Evolutionary conservation across 2,113 vertebrate genomes (phyloP).

Genomic region (Tragelaphus buxtoni): DNA sequence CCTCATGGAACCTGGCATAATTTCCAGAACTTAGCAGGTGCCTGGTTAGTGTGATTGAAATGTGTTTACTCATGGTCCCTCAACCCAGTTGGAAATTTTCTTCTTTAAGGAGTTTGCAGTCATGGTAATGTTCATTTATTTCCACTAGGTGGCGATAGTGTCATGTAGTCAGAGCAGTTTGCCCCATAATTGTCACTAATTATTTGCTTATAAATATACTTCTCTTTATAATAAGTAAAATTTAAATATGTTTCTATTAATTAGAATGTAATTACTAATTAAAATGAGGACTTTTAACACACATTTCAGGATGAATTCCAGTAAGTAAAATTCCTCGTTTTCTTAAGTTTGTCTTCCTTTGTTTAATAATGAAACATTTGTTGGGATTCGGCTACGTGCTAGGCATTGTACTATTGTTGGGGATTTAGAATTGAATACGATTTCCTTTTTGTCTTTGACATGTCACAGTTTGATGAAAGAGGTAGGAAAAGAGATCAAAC

Average conservation of each 20-base stretch:
- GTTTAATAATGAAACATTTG: constrained; percentile 11
- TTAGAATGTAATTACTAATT: constrained; percentile 19
- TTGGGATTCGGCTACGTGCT: background rate
- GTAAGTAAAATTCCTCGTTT: background rate
- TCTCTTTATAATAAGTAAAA: constrained; percentile 46
- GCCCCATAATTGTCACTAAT: background rate
- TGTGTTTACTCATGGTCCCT: background rate
- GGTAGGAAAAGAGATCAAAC: background rate
- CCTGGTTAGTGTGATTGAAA: background rate
- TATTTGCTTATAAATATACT: constrained; percentile 43
- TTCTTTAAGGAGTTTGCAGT: background rate
- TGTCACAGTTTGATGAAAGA: background rate
- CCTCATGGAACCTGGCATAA: background rate
- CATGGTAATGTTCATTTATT: background rate
- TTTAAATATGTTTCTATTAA: constrained; percentile 53
- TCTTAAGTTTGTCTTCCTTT: constrained; percentile 23
- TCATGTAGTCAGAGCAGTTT: background rate
- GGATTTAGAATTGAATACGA: background rate
- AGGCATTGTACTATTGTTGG: background rate
- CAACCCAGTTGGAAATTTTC: background rate
- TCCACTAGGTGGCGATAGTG: constrained; percentile 64
- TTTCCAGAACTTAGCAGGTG: background rate
- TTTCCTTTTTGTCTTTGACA: background rate
- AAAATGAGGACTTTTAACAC: constrained; percentile 22
- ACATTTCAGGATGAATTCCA: constrained; percentile 11